phyloP scores from a whole-genome alignment of 2,797 vertebrate species.

The Coluber constrictor region DNA sequence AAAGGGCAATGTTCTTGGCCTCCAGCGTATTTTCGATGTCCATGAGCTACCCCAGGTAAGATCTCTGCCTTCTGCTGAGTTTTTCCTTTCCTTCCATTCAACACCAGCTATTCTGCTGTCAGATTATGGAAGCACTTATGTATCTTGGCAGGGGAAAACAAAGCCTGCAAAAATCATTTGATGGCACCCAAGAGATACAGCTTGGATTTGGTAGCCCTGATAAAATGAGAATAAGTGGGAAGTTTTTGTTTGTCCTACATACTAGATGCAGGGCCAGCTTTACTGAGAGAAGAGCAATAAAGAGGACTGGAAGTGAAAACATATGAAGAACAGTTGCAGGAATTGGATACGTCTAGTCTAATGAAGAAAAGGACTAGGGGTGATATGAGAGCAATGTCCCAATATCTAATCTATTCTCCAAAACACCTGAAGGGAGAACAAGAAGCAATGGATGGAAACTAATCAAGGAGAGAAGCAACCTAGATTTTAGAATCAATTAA shows the following conservation, averaged over 20 bases:
- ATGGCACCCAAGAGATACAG: neutral
- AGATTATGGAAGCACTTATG: neutral
- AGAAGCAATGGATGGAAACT: too few relatives aligned
- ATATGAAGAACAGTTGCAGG: neutral
- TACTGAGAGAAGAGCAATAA: neutral
- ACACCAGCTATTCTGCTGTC: neutral
- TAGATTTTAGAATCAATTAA: too few relatives aligned
- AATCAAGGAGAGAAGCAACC: too few relatives aligned
- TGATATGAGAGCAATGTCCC: neutral
- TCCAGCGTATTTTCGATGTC: slow-evolving; percentile 59
- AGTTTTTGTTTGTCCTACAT: neutral
- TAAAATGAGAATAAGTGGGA: neutral
- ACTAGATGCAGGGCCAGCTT: neutral
- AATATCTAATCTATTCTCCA: neutral
- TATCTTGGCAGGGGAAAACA: neutral
- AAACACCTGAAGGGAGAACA: too few relatives aligned
- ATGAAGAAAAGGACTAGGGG: neutral
- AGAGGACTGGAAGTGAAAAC: neutral
- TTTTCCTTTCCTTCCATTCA: neutral
- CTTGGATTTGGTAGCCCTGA: neutral
- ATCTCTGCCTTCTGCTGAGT: neutral
- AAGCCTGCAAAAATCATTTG: neutral
- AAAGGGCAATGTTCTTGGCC: slow-evolving; percentile 61
- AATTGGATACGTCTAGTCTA: neutral
- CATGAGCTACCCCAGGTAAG: slow-evolving; percentile 61